Evolutionary conservation across 1,140 invertebrate species (phyloP), one percentile per base, ranked within the genome.

Genomic region (Macrocentrus cingulum): DNA sequence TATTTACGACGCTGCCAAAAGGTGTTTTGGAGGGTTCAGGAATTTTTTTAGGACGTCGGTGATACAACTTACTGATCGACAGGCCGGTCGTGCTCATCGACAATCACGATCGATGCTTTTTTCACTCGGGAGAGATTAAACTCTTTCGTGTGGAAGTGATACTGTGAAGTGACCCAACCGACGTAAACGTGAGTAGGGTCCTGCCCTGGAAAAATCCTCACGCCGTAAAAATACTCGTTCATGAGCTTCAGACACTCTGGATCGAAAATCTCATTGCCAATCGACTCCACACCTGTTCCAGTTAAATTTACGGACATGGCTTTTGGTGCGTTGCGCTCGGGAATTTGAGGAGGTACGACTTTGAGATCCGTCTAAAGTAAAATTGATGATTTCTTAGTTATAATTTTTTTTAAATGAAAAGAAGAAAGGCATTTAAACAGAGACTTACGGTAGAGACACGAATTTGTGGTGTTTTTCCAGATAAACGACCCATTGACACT

Each of bases 131-230:
- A 88, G 68, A 92, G 87, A 70, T 95, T 95, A 77, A 98, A 99
- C 56, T 91, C 87, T 61, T 88, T 89, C n/a, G 88, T 91, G 68
- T 92, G 90, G 25, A 91, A 80, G 74, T 95, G 91, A 74, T 97
- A 99, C 68, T 97, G 94, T 0, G 97, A 95, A 0, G 96, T 99
- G 8, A 99, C 95, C 98, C 97, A 99, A n/a, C 98, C 98, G 2
- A 99, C 90, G 76, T 94, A 99, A 18, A 97, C 91, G 69, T 98
- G 94, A 0, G 91, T 90, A 0, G 97, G 96, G 78, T 99, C 97
- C 81, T 99, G 97, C 48, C 95, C 95, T 34, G 95, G 95, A 72
- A 94, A 98, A 48, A 98, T 92, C 48, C 83, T 80, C 16, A 91
- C 86, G 13, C 94, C 95, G 70, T 97, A 99, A 79, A 96, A 98